Evolutionary conservation across 2,113 vertebrate species (phyloP), one percentile per base, ranked within the genome.

Genomic region (Zingel zingel): DNA sequence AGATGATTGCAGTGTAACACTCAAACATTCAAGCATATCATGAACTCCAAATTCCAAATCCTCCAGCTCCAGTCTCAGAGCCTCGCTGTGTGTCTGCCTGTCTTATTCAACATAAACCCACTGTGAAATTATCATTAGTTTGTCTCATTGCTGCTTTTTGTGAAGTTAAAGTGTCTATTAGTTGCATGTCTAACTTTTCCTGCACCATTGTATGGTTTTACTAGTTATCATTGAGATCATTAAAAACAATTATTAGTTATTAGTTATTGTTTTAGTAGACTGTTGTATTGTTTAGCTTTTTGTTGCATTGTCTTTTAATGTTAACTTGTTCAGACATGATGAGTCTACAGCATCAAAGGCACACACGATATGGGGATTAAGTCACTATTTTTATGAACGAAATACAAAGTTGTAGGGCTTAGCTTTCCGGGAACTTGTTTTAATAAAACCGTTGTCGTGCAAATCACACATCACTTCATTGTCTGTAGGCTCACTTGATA

Each of bases 1-100:
- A 57, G 57, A 88, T 90, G 79, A 93, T 92, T 91, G 86, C 80
- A 73, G 72, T 27, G 47, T 68, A 83, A 91, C 91, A 92, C 77
- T 86, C 91, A 80, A 93, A 64, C 79, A 71, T 50, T 81, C 72
- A 53, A 81, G 75, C 72, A 82, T 79, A 82, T 86, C 33, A 71
- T 77, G 50, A 83, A 72, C 71, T 88, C 48, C 50, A 71, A 70
- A 80, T 69, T 74, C 75, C 79, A 62, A 74, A 62, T 73, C 39
- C 74, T 64, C 53, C 79, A 58, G 82, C 69, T 82, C 64, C 54
- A 58, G 62, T 82, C 67, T 72, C 33, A 57, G 54, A 80, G 54
- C 47, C 45, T 74, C 19, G 16, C 23, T 48, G 45, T 74, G 58
- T 84, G 50, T 74, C 39, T 39, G 33, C 10, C n/a, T 68, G 65